These are phyloP conservation scores for Euglossa dilemma DNA, from an alignment of 1,140 invertebrate genomes.

Conservation along the genomic window DNA sequence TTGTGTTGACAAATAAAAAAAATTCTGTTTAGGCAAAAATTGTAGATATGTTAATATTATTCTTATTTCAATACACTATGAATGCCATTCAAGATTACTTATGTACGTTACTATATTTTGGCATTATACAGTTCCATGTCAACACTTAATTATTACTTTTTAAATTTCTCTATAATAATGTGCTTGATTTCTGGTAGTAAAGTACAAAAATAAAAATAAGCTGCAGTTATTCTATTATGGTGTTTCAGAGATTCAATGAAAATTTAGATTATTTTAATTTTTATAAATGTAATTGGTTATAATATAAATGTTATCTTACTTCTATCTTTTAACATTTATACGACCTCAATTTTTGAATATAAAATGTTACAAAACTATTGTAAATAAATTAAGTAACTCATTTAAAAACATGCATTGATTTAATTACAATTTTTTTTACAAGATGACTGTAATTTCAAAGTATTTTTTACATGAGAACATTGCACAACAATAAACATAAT, in stretches of 20 bases:
- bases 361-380: slow-evolving; percentile 50
- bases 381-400: slow-evolving; percentile 54
- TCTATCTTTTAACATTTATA: slow-evolving; percentile 25
- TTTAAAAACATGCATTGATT: slow-evolving; percentile 39
- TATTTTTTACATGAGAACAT: slow-evolving; percentile 16
- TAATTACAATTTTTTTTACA: slow-evolving; percentile 41
- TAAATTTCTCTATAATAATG: slow-evolving; percentile 22
- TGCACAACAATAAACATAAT: slow-evolving; percentile 7
- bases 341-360: slow-evolving; percentile 25
- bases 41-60: slow-evolving; percentile 58
- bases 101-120: slow-evolving; percentile 30
- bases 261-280: slow-evolving; percentile 53
- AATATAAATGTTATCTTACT: slow-evolving; percentile 49
- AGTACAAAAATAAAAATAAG: slow-evolving; percentile 67
- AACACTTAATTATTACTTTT: slow-evolving; percentile 28
- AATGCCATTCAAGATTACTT: slow-evolving; percentile 33
- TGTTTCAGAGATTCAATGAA: slow-evolving; percentile 49
- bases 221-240: slow-evolving; percentile 33
- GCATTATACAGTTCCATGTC: slow-evolving; percentile 13
- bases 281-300: slow-evolving; percentile 42
- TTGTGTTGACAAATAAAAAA: slow-evolving; percentile 48
- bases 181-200: slow-evolving; percentile 53
- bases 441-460: slow-evolving; percentile 47
- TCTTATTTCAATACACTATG: slow-evolving; percentile 40
- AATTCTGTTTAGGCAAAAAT: slow-evolving; percentile 52